Evolutionary conservation across 2,797 vertebrate genomes (phyloP), one percentile per base, ranked within the genome.

Genomic region (Strix occidentalis): DNA sequence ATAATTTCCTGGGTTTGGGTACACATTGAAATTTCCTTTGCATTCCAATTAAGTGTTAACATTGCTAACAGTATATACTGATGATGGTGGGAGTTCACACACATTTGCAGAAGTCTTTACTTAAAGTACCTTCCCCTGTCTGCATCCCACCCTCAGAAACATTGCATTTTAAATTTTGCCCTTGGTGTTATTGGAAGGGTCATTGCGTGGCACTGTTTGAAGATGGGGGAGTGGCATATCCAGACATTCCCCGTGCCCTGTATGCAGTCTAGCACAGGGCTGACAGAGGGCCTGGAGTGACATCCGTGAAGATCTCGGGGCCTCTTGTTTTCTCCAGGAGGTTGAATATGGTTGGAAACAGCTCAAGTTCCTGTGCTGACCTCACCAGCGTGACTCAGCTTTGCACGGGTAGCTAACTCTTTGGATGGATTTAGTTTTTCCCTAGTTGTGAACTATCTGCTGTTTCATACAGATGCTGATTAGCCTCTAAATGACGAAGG

Each of bases 331-430:
- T 48, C 43, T 48, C 31, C 0, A 0, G 50, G 39, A 88, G 19
- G 35, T 61, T 9, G 31, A 81, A 28, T 8, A n/a, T n/a, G 31
- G 12, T 64, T 92, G 75, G 60, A 87, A 89, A 41, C 31, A 58
- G 53, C 53, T 91, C 29, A 14, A 26, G 45, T 70, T 83, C 46
- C n/a, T 76, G 25, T 54, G 50, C 63, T 83, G 68, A n/a, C 77
- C 70, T 91, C 50, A 53, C 60, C 70, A 68, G 5, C 2, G 5
- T 91, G 94, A 93, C 93, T 95, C 88, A 92, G 53, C 88, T 87
- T 89, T 87, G 63, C 26, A 17, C 0, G 1, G 31, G 51, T n/a
- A 65, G 33, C 69, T 82, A 51, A 72, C 46, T 85, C 68, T 63
- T 95, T 31, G 37, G 57, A 53, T 77, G 31, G 50, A 56, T 77